Conservation (phyloP, 2,797 vertebrate species). For the Morelia viridis region DNA sequence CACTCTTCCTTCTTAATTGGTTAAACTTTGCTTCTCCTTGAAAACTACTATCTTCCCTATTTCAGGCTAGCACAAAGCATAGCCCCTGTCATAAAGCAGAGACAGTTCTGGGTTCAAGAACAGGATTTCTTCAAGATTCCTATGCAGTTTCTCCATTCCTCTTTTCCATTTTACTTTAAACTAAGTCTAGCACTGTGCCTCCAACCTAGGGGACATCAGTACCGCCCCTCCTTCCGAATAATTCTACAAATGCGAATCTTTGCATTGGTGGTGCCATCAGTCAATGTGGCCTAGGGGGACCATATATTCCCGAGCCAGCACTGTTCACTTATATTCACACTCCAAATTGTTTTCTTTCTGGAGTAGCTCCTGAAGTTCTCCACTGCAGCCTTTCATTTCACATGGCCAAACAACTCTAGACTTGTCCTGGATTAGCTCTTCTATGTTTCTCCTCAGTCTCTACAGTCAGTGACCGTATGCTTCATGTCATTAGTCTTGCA, state of each 20-base stretch:
- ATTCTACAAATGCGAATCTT: background rate
- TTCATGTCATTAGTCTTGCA: no score
- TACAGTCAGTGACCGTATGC: background rate
- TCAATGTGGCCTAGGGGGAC: background rate
- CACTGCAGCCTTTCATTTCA: background rate
- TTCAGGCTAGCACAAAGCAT: background rate
- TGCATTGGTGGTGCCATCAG: background rate
- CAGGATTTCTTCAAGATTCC: background rate
- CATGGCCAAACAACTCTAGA: background rate
- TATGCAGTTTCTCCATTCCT: no score
- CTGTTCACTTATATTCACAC: background rate
- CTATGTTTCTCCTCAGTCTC: background rate
- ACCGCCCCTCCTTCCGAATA: background rate
- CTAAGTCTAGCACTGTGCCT: no score
- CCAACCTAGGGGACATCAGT: background rate
- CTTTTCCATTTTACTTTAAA: no score
- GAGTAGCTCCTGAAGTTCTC: background rate
- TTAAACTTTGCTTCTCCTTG: constrained; percentile 3
- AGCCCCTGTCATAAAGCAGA: background rate
- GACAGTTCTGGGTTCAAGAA: background rate
- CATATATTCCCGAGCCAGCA: background rate
- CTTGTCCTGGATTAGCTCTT: background rate
- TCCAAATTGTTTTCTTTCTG: background rate
- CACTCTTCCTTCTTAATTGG: background rate
- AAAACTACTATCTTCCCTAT: background rate